Percentiles rank a stretch among this genome's conserved stretches.
phyloP scores from a whole-genome alignment of 2,888 invertebrate species.

The Schrankia costaestrigalis region DNA sequence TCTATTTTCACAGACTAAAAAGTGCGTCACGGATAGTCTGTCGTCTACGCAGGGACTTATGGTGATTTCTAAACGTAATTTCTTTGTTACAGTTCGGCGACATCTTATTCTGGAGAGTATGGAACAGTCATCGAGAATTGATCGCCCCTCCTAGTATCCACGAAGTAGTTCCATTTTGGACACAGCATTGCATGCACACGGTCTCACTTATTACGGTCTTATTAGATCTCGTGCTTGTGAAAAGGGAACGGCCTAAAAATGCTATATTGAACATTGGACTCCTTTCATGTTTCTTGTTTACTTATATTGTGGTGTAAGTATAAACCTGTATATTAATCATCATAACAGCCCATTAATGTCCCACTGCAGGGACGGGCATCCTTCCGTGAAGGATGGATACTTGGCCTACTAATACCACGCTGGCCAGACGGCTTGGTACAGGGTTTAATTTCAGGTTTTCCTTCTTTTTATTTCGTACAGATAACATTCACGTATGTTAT shows the following conservation, averaged over 20 bases:
- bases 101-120: conserved; percentile 64
- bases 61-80: too few relatives aligned
- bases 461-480: too few relatives aligned
- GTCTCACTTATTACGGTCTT: conserved; percentile 51
- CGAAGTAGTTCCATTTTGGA: conserved; percentile 53
- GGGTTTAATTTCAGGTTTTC: too few relatives aligned
- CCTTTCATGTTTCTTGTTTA: conserved; percentile 38
- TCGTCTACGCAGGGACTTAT: too few relatives aligned
- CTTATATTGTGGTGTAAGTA: conserved; percentile 55
- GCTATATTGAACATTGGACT: conserved; percentile 36
- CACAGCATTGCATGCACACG: conserved; percentile 67
- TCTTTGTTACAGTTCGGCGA: conserved; percentile 57
- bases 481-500: too few relatives aligned
- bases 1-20: too few relatives aligned
- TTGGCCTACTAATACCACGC: too few relatives aligned
- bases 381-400: too few relatives aligned
- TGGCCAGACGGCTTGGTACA: too few relatives aligned
- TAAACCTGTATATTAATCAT: not conserved
- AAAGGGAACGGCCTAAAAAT: conserved; percentile 49
- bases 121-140: conserved; percentile 52
- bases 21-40: too few relatives aligned
- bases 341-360: too few relatives aligned
- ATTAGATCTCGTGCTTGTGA: conserved; percentile 53
- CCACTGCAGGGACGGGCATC: too few relatives aligned
- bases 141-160: conserved; percentile 52